Evolutionary conservation across 2,797 vertebrate species (phyloP).

Genomic region (Xerus rutilus): DNA sequence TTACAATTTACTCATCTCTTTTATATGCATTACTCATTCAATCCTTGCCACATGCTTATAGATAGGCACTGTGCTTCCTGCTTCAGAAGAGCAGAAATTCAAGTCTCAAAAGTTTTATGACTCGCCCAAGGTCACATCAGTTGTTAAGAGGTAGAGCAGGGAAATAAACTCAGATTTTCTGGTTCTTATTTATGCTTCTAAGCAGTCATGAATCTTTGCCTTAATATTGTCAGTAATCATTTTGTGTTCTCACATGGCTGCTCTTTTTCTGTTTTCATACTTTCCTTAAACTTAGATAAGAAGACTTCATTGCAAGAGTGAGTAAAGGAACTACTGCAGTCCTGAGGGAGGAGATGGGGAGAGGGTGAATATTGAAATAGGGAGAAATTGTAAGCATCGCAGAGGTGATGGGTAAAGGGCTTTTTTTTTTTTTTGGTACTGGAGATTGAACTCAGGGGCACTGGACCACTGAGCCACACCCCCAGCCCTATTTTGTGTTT

Average conservation of each 20-base stretch:
- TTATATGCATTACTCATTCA: background rate
- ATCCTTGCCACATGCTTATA: background rate
- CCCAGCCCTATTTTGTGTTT: no score
- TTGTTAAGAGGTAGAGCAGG: background rate
- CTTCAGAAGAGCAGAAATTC: slow-evolving; percentile 7
- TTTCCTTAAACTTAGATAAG: background rate
- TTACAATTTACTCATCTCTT: background rate
- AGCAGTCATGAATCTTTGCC: slow-evolving; percentile 15
- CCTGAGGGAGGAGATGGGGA: background rate
- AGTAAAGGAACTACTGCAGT: background rate
- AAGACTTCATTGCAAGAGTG: background rate
- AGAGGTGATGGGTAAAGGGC: background rate
- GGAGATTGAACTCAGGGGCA: no score
- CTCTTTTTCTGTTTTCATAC: background rate
- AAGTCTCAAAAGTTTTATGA: slow-evolving; percentile 35
- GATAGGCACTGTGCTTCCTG: background rate
- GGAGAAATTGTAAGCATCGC: background rate
- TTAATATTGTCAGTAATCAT: slow-evolving; percentile 50
- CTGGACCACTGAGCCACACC: no score
- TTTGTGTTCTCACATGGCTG: background rate
- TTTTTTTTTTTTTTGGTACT: background rate
- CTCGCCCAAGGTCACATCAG: background rate
- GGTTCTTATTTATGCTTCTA: slow-evolving; percentile 50
- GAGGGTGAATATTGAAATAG: background rate
- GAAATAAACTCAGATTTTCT: slow-evolving; percentile 32